Evolutionary conservation across 92 coral and sea anemone genomes (phyloP).

Genomic region (Porites rus): DNA sequence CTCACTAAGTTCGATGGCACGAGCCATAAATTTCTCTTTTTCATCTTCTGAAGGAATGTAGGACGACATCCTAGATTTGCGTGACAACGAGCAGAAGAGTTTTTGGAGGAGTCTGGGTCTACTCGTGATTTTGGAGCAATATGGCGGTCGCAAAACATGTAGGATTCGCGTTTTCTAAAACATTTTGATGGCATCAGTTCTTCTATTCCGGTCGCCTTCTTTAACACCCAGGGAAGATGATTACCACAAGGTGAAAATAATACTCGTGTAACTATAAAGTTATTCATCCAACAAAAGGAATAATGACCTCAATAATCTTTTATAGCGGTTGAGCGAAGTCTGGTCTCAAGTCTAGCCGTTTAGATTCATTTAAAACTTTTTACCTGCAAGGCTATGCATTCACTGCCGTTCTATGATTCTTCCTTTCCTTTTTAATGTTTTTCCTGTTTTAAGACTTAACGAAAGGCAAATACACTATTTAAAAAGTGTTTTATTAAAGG

Average conservation of each 20-base stretch:
- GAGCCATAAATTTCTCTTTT: conserved; percentile 24
- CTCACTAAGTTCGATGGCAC: conserved; percentile 42
- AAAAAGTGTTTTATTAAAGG: too few species aligned
- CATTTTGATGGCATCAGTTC: neutral
- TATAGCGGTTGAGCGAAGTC: too few species aligned
- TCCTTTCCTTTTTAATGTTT: too few species aligned
- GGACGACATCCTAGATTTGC: neutral
- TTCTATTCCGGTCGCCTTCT: conserved; percentile 74
- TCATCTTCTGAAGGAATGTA: conserved; percentile 11
- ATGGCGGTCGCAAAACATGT: neutral
- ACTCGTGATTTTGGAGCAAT: neutral
- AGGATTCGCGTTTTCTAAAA: neutral
- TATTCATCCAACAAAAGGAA: neutral
- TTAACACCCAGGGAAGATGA: conserved; percentile 51
- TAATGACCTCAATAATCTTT: too few species aligned
- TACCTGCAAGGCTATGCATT: too few species aligned
- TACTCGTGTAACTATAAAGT: neutral
- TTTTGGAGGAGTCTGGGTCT: neutral
- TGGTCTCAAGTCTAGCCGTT: too few species aligned
- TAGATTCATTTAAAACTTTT: too few species aligned
- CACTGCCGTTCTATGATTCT: too few species aligned
- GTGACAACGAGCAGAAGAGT: neutral
- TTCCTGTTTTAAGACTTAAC: too few species aligned
- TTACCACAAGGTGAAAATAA: conserved; percentile 69
- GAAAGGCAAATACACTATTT: too few species aligned